These are phyloP conservation scores for Paratrypauchen microcephalus DNA, from an alignment of 2,797 vertebrate species.

Conservation along the genomic window DNA sequence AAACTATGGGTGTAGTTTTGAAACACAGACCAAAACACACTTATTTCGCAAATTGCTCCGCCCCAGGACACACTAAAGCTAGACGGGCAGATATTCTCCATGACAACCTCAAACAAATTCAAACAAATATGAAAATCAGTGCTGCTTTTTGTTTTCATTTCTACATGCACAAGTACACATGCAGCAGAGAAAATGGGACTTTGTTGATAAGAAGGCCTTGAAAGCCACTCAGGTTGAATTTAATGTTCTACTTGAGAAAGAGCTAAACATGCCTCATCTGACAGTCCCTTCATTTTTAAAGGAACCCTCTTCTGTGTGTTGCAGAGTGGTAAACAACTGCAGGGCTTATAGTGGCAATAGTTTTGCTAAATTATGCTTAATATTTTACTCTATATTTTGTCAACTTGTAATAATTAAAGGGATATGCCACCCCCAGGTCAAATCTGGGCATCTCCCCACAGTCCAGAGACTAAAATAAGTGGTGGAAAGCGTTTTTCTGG, in stretches of 20 bases:
- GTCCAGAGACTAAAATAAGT: no score
- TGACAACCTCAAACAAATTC: neutral
- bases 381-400: no score
- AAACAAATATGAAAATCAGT: slow-evolving; percentile 14
- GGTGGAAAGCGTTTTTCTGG: no score
- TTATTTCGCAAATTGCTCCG: neutral
- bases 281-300: slow-evolving; percentile 38
- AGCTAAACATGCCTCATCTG: slow-evolving; percentile 32
- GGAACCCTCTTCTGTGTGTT: slow-evolving; percentile 14
- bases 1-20: neutral
- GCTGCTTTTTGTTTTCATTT: slow-evolving; percentile 17
- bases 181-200: slow-evolving; percentile 17
- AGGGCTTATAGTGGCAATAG: no score
- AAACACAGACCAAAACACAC: neutral
- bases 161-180: slow-evolving; percentile 16
- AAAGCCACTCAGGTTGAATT: slow-evolving; percentile 23
- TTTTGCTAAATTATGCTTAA: no score
- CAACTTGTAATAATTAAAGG: no score
- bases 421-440: no score
- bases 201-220: slow-evolving; percentile 20
- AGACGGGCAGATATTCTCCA: slow-evolving; percentile 8
- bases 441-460: no score
- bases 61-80: neutral
- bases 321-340: slow-evolving; percentile 59
- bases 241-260: slow-evolving; percentile 16